These are phyloP conservation scores for Lamellibrachia columna DNA, from an alignment of 2,888 invertebrate species.

Conservation along the genomic window DNA sequence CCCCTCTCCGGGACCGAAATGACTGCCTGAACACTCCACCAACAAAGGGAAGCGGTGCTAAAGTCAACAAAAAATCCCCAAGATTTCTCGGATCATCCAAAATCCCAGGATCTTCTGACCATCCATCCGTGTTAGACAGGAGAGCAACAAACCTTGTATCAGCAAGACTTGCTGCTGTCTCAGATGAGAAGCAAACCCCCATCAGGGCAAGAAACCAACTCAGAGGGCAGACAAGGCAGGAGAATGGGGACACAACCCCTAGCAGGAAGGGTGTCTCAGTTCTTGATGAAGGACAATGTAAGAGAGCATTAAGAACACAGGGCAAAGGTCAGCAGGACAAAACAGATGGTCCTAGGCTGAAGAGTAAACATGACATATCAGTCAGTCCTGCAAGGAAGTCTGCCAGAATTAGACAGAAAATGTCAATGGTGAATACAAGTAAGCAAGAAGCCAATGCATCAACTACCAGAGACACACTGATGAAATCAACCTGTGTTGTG, in stretches of 20 bases:
- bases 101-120: not conserved
- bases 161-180: not conserved
- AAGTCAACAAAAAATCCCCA: not conserved
- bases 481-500: not conserved
- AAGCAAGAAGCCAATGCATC: not conserved
- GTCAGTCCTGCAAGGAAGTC: not conserved
- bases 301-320: not conserved
- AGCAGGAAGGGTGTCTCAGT: not conserved
- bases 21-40: not conserved
- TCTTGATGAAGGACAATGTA: not conserved
- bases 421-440: not conserved
- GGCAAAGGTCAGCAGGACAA: not conserved
- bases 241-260: not conserved
- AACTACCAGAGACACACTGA: not conserved
- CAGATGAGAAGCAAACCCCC: not conserved
- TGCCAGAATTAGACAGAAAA: not conserved
- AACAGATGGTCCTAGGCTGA: not conserved
- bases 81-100: not conserved
- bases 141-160: not conserved
- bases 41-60: not conserved
- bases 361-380: not conserved
- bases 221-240: not conserved
- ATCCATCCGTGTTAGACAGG: not conserved
- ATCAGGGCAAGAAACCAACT: not conserved
- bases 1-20: not conserved